A percentile compares a stretch with the other conserved stretches of the same genome.
Evolutionary conservation across 1,140 invertebrate genomes (phyloP).

Genomic region (Leucophenga varia): DNA sequence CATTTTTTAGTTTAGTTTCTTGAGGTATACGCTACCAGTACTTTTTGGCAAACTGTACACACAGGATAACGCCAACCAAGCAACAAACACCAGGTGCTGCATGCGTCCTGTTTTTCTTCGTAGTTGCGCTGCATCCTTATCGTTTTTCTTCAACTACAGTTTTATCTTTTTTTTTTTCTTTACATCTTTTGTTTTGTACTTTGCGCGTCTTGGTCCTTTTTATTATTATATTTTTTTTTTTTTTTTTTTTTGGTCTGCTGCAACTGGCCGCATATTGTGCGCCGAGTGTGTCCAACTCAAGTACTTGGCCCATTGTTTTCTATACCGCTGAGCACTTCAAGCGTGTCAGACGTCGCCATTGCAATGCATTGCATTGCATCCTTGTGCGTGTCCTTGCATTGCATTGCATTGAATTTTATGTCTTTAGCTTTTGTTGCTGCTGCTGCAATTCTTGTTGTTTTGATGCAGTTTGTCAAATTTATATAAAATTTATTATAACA

Average conservation of each 20-base stretch:
- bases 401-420: not conserved
- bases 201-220: constrained; percentile 24
- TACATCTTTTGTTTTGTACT: not conserved
- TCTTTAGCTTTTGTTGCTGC: too few relatives aligned
- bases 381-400: constrained; percentile 40
- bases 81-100: constrained; percentile 27
- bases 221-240: constrained; percentile 26
- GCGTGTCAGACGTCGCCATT: constrained; percentile 22
- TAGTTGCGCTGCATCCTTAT: too few relatives aligned
- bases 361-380: constrained; percentile 23
- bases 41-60: constrained; percentile 25
- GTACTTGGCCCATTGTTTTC: constrained; percentile 25
- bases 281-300: constrained; percentile 5
- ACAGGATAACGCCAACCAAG: not conserved
- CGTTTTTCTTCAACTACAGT: too few relatives aligned
- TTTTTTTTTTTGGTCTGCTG: too few relatives aligned
- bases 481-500: constrained; percentile 45
- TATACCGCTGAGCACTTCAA: constrained; percentile 14
- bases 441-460: too few relatives aligned
- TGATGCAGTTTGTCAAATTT: constrained; percentile 50
- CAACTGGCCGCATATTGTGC: constrained; percentile 9
- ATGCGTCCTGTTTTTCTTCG: constrained; percentile 20
- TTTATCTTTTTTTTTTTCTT: too few relatives aligned
- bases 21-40: too few relatives aligned
- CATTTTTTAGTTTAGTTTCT: too few relatives aligned